phyloP scores from a whole-genome alignment of 1,140 invertebrate species.

The Harpegnathos saltator region DNA sequence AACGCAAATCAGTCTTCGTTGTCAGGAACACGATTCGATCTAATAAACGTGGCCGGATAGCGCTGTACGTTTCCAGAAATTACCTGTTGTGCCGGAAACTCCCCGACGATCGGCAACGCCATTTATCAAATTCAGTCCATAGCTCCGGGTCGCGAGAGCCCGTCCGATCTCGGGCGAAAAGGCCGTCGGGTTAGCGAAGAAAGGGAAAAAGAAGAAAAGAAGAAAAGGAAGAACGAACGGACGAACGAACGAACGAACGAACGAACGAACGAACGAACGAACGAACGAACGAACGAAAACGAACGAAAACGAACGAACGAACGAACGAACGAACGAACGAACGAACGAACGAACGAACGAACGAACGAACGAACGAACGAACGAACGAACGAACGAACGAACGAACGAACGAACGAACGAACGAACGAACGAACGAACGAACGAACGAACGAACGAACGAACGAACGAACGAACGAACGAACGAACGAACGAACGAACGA shows the following conservation, averaged over 20 bases:
- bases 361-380: neutral
- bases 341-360: neutral
- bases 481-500: neutral
- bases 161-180: conserved; percentile 27
- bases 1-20: conserved; percentile 50
- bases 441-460: neutral
- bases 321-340: neutral
- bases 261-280: neutral
- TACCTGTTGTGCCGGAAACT: conserved; percentile 55
- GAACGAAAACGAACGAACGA: too few species aligned
- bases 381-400: neutral
- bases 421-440: neutral
- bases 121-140: conserved; percentile 57
- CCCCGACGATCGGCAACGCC: conserved; percentile 39
- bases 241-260: neutral
- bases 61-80: conserved; percentile 48
- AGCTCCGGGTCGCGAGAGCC: conserved; percentile 7
- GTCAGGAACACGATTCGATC: conserved; percentile 44
- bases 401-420: neutral
- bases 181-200: neutral
- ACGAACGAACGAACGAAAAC: neutral
- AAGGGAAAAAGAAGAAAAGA: neutral
- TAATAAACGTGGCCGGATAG: conserved; percentile 46
- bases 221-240: neutral
- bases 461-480: neutral